A percentile compares a stretch with the other conserved stretches of the same genome.
These are phyloP conservation scores for Gnathonemus echidnorhynchus DNA, from an alignment of 2,113 vertebrate species.

Conservation along the genomic window DNA sequence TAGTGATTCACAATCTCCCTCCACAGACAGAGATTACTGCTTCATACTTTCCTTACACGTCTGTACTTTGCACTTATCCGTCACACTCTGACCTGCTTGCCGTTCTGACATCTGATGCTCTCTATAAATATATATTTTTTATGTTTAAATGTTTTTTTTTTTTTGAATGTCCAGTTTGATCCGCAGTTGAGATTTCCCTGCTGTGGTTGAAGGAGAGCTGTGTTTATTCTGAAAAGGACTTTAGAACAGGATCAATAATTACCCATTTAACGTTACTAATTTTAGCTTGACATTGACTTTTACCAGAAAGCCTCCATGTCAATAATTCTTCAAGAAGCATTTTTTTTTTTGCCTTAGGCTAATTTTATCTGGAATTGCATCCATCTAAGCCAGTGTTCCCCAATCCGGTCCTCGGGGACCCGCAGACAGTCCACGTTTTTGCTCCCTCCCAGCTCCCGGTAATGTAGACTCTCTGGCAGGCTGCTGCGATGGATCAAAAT, in stretches of 20 bases:
- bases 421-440: neutral
- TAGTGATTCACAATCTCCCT: neutral
- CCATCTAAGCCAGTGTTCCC: neutral
- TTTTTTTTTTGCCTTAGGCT: neutral
- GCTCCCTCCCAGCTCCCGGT: neutral
- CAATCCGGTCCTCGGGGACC: neutral
- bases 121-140: neutral
- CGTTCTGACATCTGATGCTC: neutral
- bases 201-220: neutral
- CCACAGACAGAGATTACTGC: no score
- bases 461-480: neutral
- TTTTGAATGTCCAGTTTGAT: neutral
- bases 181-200: neutral
- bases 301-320: neutral
- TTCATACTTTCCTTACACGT: neutral
- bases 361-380: neutral
- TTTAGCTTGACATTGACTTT: neutral
- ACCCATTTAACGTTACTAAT: neutral
- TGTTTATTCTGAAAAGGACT: neutral
- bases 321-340: neutral
- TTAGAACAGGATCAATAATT: neutral
- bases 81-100: neutral
- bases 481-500: neutral
- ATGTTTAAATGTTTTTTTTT: neutral
- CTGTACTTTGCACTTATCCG: neutral